Percentiles rank a stretch among this genome's conserved stretches.
Evolutionary conservation across 2,797 vertebrate species (phyloP).

Genomic region (Cuniculus paca): DNA sequence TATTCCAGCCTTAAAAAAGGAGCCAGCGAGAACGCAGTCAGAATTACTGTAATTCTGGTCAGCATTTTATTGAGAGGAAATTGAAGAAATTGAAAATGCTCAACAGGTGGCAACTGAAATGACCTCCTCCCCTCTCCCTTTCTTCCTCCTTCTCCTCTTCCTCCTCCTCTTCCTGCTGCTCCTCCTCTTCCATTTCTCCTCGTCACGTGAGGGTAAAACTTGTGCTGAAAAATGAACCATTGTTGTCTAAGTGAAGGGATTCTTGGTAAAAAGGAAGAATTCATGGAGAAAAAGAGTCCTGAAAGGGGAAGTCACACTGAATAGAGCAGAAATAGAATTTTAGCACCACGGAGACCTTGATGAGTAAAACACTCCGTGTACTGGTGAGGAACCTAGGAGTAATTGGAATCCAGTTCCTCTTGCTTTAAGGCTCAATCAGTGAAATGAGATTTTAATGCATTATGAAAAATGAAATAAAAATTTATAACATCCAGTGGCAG

Average conservation of each 20-base stretch:
- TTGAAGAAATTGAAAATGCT: conserved; percentile 71
- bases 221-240: conserved; percentile 64
- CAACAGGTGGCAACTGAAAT: conserved; percentile 63
- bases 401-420: conserved; percentile 29
- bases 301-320: not conserved
- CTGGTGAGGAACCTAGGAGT: not conserved
- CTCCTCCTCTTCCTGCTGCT: not conserved
- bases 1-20: conserved; percentile 70
- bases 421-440: not conserved
- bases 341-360: not conserved
- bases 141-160: not conserved
- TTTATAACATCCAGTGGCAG: conserved; percentile 45
- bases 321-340: conserved; percentile 24
- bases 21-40: conserved; percentile 55
- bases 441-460: conserved; percentile 45
- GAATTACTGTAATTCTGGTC: conserved; percentile 69
- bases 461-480: conserved; percentile 67
- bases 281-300: conserved; percentile 10
- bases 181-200: not conserved
- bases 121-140: not conserved
- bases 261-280: conserved; percentile 38
- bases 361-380: not conserved
- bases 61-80: conserved; percentile 77
- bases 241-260: conserved; percentile 54
- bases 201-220: conserved; percentile 3